Evolutionary conservation across 2,797 vertebrate genomes (phyloP), one percentile per base, ranked within the genome.

Genomic region (Pseudomugil tenellus): DNA sequence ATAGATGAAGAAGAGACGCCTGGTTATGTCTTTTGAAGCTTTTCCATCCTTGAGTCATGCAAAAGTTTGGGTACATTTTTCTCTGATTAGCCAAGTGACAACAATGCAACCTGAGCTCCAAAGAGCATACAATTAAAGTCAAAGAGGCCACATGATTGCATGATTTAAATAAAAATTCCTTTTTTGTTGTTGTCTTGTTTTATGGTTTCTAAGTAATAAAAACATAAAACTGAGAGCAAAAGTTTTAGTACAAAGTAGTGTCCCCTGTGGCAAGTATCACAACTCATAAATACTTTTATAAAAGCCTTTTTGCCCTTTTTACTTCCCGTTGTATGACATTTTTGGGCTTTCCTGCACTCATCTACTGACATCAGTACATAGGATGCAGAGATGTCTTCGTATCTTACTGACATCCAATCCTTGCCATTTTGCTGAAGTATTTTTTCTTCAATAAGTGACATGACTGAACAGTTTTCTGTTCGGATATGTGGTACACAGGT

Each of bases 221-320:
- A 46, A 21, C 43, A 21, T 21, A 21, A 46, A 46, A 3, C n/a
- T n/a, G 8, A 21, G 21, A 46, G 43, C 43, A 46, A 21, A 46
- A 46, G 19, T 46, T 46, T 41, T 10, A 46, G 41, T 26, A 16
- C 32, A 37, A 4, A 17, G 9, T 3, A 21, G 29, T n/a, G 43
- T 52, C 25, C 35, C 35, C 19, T 55, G 35, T 65, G 52, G 37
- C 26, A 55, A 55, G 35, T 32, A 46, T 35, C 21, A 48, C 53
- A 34, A 11, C 16, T 48, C 25, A 13, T 29, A 29, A 28, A 54
- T 39, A 23, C 51, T 39, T 54, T 41, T 19, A 13, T 57, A 46
- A 32, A 14, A 8, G 37, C 43, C 25, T 23, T 65, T 55, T 16
- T 16, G 25, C n/a, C 6, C 35, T 14, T 56, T 43, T 25, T 13